These are phyloP conservation scores for Malthinus flaveolus DNA, from an alignment of 2,888 invertebrate genomes.

Conservation along the genomic window DNA sequence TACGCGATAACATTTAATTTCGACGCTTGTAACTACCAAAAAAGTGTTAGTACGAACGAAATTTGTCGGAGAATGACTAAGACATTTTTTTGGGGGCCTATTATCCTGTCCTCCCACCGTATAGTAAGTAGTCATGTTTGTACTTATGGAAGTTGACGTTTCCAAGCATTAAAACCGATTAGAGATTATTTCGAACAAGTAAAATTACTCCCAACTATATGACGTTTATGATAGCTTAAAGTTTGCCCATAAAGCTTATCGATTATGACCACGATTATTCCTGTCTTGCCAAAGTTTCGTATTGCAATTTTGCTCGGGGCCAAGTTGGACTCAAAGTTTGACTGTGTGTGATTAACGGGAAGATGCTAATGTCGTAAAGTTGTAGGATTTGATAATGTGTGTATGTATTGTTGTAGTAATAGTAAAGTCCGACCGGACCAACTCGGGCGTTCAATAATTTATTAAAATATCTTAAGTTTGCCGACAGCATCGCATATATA, in stretches of 20 bases:
- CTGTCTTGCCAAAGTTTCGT: conserved; percentile 21
- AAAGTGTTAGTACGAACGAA: too few species aligned
- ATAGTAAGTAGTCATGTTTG: too few species aligned
- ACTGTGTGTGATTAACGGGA: conserved; percentile 33
- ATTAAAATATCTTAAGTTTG: conserved; percentile 43
- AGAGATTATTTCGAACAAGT: conserved; percentile 21
- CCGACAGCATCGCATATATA: conserved; percentile 36
- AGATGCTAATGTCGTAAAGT: conserved; percentile 36
- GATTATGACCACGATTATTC: conserved; percentile 35
- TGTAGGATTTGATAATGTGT: conserved; percentile 33
- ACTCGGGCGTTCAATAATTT: conserved; percentile 37
- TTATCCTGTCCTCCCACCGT: too few species aligned
- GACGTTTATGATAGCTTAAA: conserved; percentile 31
- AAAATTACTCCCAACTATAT: conserved; percentile 20
- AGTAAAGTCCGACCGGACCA: conserved; percentile 19
- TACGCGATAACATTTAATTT: too few species aligned
- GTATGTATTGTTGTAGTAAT: conserved; percentile 30
- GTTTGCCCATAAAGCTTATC: conserved; percentile 38
- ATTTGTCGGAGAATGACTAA: too few species aligned
- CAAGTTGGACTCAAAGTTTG: conserved; percentile 26
- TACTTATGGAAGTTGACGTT: background rate
- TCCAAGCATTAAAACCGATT: conserved; percentile 12
- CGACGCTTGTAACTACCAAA: too few species aligned
- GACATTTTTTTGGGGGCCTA: too few species aligned
- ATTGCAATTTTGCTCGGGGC: conserved; percentile 30